Evolutionary conservation across 2,797 vertebrate genomes (phyloP), one percentile per base, ranked within the genome.

Genomic region (Pseudochaenichthys georgianus): DNA sequence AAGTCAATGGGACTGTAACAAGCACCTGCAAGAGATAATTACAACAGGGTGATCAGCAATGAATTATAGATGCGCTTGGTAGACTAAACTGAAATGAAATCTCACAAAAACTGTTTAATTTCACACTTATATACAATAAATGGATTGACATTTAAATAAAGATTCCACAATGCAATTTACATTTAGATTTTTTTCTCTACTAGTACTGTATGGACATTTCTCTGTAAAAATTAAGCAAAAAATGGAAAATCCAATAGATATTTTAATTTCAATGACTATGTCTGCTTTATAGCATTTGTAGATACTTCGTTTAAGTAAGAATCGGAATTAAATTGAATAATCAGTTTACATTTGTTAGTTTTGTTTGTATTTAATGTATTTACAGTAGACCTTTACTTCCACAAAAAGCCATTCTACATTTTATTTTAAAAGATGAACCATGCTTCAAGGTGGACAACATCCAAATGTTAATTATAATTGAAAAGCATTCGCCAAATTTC

Each of bases 1-100:
- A 93, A 43, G 97, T 95, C 90, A 99, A 80, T 0, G 98, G 98
- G 19, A 96, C 88, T 0, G 97, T 97, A 62, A 99, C 96, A 51
- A 99, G 91, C n/a, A 98, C 96, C 98, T 99, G 81, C 53, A 81
- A 73, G 66, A 80, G 13, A 23, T 60, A 28, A 23, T 19, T 3
- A 48, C 60, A 47, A 13, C 42, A 5, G 11, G 42, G 23, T 43
- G 11, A 46, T 61, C 21, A 21, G 58, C 13, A 45, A 38, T 38
- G 34, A 38, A 38, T 7, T 19, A 42, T 0, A n/a, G 38, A 42
- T 42, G n/a, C 38, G 9, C 43, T 21, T 43, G 58, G 58, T 21
- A 13, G 6, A 43, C 2, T 45, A 23, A 45, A 23, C 17, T 46
- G 11, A 31, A 28, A 28, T 6, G 19, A 28, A 21, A 60, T 45